phyloP scores from a whole-genome alignment of 2,797 vertebrate genomes.

The Chaenodraco wilsoni region DNA sequence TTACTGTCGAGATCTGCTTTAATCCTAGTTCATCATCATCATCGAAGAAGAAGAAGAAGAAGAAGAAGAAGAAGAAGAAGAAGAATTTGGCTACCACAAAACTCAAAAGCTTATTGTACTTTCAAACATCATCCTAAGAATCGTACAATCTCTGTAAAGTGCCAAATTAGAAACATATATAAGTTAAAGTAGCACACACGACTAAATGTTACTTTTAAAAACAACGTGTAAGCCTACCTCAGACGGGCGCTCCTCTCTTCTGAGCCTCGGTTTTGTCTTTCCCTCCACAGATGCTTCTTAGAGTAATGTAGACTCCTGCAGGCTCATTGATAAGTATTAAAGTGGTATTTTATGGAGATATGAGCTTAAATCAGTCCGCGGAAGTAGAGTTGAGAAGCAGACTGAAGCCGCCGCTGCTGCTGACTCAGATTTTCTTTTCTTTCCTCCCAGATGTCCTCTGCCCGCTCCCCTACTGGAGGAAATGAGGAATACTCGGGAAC shows the following conservation, averaged over 20 bases:
- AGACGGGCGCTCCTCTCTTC: slow-evolving; percentile 5
- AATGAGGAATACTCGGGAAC: slow-evolving; percentile 28
- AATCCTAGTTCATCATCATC: slow-evolving; percentile 74
- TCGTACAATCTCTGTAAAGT: neutral
- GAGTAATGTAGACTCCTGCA: rapidly evolving
- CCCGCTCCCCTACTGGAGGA: slow-evolving; percentile 63
- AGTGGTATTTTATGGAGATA: neutral
- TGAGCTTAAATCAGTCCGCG: slow-evolving; percentile 20
- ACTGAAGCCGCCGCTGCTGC: slow-evolving; percentile 31
- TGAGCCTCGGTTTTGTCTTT: neutral
- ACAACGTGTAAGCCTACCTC: slow-evolving; percentile 43
- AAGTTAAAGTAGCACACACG: neutral
- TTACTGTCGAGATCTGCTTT: slow-evolving; percentile 48
- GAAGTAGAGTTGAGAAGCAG: slow-evolving; percentile 43
- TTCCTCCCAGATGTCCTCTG: slow-evolving; percentile 51
- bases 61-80: neutral
- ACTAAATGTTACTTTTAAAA: neutral
- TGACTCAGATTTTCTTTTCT: slow-evolving; percentile 53
- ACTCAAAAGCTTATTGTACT: neutral
- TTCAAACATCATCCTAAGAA: neutral
- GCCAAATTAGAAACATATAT: no score
- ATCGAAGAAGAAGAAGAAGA: neutral
- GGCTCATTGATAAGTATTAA: neutral
- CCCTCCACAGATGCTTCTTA: neutral
- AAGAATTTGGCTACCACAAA: neutral